Conservation (phyloP, 2,797 vertebrate species). For the Oceanodroma leucorhoa region DNA sequence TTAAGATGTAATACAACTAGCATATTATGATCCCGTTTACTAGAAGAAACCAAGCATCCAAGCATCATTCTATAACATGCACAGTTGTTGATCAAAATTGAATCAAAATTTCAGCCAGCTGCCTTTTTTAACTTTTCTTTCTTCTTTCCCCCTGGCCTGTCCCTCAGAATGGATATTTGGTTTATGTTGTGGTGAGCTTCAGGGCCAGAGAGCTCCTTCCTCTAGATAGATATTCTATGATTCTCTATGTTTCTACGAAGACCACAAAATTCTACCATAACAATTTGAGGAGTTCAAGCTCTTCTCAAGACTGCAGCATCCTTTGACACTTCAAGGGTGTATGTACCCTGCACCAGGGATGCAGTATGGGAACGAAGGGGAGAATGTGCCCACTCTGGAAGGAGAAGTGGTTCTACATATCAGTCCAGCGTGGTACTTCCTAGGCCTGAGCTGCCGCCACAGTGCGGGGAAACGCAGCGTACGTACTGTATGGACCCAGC, state of each 20-base stretch:
- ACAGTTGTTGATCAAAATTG: background rate
- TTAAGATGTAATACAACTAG: background rate
- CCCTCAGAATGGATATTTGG: rapidly evolving
- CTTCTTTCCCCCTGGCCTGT: background rate
- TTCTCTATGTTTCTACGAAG: background rate
- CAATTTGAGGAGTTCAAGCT: background rate
- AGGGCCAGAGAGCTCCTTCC: background rate
- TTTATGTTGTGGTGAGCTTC: background rate
- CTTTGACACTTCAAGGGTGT: background rate
- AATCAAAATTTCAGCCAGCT: background rate
- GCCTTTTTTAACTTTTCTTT: background rate
- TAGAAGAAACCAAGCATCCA: background rate
- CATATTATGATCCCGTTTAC: rapidly evolving
- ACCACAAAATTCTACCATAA: background rate
- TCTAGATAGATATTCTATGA: background rate
- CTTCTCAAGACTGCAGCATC: background rate
- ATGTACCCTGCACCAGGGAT: background rate
- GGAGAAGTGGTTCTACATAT: background rate
- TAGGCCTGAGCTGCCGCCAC: background rate
- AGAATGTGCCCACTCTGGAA: background rate
- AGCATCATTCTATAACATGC: background rate
- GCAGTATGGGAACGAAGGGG: background rate
- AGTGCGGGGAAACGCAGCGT: background rate
- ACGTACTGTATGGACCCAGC: background rate
- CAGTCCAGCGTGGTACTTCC: background rate